These are phyloP conservation scores for Orientallactaga bullata DNA, from an alignment of 2,113 vertebrate genomes.

Conservation along the genomic window DNA sequence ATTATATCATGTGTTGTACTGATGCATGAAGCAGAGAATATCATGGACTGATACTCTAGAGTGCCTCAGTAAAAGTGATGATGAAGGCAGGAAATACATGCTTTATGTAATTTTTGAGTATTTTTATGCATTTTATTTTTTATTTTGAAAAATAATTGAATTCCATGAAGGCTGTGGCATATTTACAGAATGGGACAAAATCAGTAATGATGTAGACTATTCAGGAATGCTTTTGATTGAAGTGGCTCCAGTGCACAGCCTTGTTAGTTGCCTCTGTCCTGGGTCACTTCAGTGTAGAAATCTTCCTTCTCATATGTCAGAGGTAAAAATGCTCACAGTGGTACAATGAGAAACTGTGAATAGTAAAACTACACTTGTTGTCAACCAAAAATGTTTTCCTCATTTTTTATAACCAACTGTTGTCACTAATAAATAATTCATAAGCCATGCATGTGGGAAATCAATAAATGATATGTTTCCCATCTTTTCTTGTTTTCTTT, in stretches of 20 bases:
- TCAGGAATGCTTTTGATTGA: slow-evolving; percentile 58
- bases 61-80: background rate
- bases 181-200: slow-evolving; percentile 46
- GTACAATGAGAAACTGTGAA: background rate
- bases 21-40: background rate
- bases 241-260: slow-evolving; percentile 14
- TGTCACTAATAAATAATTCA: background rate
- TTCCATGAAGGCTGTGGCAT: slow-evolving; percentile 65
- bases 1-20: background rate
- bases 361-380: background rate
- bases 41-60: slow-evolving; percentile 41
- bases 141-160: slow-evolving; percentile 57
- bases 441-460: background rate
- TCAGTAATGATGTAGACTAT: slow-evolving; percentile 55
- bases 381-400: background rate
- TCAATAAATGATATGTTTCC: background rate
- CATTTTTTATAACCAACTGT: background rate
- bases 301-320: background rate
- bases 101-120: slow-evolving; percentile 15
- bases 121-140: slow-evolving; percentile 49
- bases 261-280: background rate
- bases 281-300: slow-evolving; percentile 17
- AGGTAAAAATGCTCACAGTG: slow-evolving; percentile 12
- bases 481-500: background rate
- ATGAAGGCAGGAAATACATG: background rate